Percentiles rank a stretch among this genome's conserved stretches.
Evolutionary conservation across 2,113 vertebrate species (phyloP).

Genomic region (Phrynosoma blainvillii): DNA sequence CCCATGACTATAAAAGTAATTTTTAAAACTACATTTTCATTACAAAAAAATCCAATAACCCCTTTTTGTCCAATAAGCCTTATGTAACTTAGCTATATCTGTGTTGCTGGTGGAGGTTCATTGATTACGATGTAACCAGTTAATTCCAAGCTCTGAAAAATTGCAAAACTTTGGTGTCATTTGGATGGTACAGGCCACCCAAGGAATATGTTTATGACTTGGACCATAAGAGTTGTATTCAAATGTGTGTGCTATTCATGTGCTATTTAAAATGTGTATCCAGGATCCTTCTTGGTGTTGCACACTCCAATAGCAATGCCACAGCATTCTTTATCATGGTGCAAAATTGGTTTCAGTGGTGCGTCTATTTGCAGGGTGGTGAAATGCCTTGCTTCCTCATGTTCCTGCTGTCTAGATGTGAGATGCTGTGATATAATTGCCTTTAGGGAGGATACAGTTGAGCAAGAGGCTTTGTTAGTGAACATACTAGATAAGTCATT

Average conservation of each 20-base stretch:
- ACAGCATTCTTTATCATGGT: background rate
- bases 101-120: too few species aligned
- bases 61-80: too few species aligned
- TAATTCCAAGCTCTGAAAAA: background rate
- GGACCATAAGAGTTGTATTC: background rate
- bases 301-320: background rate
- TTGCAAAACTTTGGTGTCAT: background rate
- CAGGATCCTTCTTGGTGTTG: background rate
- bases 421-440: background rate
- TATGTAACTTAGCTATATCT: too few species aligned
- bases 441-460: background rate
- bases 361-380: background rate
- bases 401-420: background rate
- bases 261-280: background rate
- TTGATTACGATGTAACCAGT: too few species aligned
- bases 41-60: too few species aligned
- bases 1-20: too few species aligned
- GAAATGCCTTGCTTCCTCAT: background rate
- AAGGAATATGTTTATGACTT: background rate
- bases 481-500: slow-evolving; percentile 15
- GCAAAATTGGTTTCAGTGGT: background rate
- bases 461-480: background rate
- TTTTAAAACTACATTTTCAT: too few species aligned
- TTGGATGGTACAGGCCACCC: background rate
- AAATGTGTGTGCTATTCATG: background rate